Conservation (phyloP, 1,140 invertebrate genomes). For the Hycleus cichorii region DNA sequence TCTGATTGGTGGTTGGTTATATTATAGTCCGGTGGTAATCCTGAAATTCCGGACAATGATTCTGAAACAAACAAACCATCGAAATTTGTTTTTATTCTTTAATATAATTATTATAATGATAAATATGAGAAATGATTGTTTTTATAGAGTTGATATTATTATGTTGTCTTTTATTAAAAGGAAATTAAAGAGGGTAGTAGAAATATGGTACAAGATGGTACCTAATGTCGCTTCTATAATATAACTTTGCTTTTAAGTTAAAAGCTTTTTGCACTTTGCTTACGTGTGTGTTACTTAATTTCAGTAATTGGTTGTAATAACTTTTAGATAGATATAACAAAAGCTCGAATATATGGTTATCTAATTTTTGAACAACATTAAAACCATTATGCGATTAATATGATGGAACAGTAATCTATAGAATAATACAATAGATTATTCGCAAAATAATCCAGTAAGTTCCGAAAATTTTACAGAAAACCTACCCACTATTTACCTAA, state of each 20-base stretch:
- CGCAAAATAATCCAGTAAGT: too few relatives aligned
- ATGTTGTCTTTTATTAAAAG: background rate
- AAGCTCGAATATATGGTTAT: background rate
- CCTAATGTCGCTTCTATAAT: constrained; percentile 1
- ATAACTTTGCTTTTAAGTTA: constrained; percentile 34
- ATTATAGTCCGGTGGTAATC: constrained; percentile 26
- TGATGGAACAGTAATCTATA: too few relatives aligned
- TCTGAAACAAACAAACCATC: constrained; percentile 22
- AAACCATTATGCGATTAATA: constrained; percentile 2
- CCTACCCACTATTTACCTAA: too few relatives aligned
- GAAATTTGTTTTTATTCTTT: too few relatives aligned
- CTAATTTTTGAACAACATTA: constrained; percentile 28
- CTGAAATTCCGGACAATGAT: constrained; percentile 19
- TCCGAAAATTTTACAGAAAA: too few relatives aligned
- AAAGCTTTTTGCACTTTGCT: constrained; percentile 39
- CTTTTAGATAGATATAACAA: constrained; percentile 17
- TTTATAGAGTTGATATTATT: background rate
- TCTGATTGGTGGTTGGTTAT: constrained; percentile 26
- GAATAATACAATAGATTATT: too few relatives aligned
- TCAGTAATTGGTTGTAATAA: constrained; percentile 35
- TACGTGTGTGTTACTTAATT: constrained; percentile 36
- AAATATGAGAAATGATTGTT: too few relatives aligned
- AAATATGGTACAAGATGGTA: constrained; percentile 7
- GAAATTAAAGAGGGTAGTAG: background rate
- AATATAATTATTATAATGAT: too few relatives aligned